Evolutionary conservation across 2,797 vertebrate genomes (phyloP), one percentile per base, ranked within the genome.

Genomic region (Remorina albescens): DNA sequence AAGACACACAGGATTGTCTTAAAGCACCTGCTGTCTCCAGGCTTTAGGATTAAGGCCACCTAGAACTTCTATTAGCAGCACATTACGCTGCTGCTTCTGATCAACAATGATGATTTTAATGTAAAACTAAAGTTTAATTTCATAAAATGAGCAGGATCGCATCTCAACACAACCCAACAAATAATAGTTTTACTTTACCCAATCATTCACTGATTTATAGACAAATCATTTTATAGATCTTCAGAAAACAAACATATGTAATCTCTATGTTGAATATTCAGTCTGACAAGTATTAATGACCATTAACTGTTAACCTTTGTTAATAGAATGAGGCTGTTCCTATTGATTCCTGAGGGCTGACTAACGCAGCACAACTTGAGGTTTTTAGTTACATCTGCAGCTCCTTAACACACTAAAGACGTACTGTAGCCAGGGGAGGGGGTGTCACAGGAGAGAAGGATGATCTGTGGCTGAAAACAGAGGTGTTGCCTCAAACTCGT

Each of bases 401-500:
- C 21, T 25, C 36, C 36, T 66, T 4, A 2, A 13, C 49, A 12
- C 39, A 3, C 6, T 8, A 44, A 2, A 21, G 26, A 30, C 2
- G 34, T 16, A 15, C 32, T 1, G 55, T 8, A 6, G 28, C 13
- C n/a, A n/a, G 6, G 34, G 21, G 46, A 6, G 19, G 18, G 8
- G 41, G 18, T 44, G n/a, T n/a, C 1, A 44, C 16, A 47, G 11
- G 44, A 51, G 21, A 26, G 34, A 21, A 53, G 46, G 19, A 6
- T 1, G 13, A 41, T 44, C 28, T 50, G 23, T 47, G 46, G 32
- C 42, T 49, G 39, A 47, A 53, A 41, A 3, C 61, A 6, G 5
- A 16, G 47, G 44, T 26, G 66, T 65, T 42, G 75, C 53, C 62
- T 76, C 61, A 8, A 50, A 62, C 30, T 57, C 30, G 51, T 68